A percentile compares a stretch with the other conserved stretches of the same genome.
Conservation (phyloP, 2,888 invertebrate species). For the Brachyptera putata region DNA sequence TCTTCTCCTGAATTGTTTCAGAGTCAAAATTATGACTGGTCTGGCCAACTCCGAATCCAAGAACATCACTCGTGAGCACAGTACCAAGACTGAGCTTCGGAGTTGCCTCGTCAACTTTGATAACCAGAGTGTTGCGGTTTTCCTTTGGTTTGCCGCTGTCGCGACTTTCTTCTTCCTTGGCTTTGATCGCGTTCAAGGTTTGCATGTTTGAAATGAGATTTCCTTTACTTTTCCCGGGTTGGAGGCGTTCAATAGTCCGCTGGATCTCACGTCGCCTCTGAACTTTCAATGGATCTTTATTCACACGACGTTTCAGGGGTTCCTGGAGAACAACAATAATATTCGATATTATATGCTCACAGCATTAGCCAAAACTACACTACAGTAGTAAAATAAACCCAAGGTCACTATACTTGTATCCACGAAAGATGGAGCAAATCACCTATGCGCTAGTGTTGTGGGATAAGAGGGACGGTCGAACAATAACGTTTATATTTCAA, state of each 20-base stretch:
- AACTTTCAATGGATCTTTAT: slow-evolving; percentile 33
- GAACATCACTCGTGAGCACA: slow-evolving; percentile 69
- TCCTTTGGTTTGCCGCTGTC: slow-evolving; percentile 28
- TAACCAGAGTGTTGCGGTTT: slow-evolving; percentile 23
- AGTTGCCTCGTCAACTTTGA: slow-evolving; percentile 52
- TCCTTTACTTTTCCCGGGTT: slow-evolving; percentile 84
- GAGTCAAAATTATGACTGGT: slow-evolving; percentile 57
- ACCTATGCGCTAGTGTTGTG: no score
- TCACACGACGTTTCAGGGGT: slow-evolving; percentile 41
- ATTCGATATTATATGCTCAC: no score
- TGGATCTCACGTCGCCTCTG: slow-evolving; percentile 60
- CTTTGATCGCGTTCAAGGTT: slow-evolving; percentile 47
- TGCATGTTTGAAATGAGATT: slow-evolving; percentile 69
- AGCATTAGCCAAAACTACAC: no score
- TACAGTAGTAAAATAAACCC: not conserved
- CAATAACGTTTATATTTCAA: no score
- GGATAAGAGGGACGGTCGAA: no score
- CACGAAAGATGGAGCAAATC: no score
- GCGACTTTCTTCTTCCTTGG: slow-evolving; percentile 5
- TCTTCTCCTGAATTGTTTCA: slow-evolving; percentile 39
- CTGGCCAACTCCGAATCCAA: slow-evolving; percentile 52
- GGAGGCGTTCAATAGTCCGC: slow-evolving; percentile 76
- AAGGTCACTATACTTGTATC: no score
- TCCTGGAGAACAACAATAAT: no score
- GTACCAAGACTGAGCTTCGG: slow-evolving; percentile 82